Evolutionary conservation across 2,888 invertebrate species (phyloP).

Genomic region (Cataglyphis altisquamis): DNA sequence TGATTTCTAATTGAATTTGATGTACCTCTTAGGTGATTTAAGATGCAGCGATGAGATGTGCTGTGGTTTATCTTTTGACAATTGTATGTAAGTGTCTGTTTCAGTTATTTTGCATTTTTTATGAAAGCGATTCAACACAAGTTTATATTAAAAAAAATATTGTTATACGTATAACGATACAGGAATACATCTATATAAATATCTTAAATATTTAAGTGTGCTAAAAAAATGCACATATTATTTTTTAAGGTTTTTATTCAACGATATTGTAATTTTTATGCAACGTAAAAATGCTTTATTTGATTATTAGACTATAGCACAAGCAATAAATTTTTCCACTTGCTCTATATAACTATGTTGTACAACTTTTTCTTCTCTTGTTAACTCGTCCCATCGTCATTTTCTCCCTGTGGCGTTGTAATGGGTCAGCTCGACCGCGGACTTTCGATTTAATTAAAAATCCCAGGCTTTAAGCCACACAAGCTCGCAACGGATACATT

Average conservation of each 20-base stretch:
- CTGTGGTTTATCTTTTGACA: neutral
- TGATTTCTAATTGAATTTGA: slow-evolving; percentile 11
- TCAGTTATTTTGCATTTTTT: neutral
- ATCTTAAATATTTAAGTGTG: neutral
- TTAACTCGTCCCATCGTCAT: neutral
- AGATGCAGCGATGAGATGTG: neutral
- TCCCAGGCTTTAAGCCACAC: slow-evolving; percentile 58
- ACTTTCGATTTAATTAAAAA: slow-evolving; percentile 72
- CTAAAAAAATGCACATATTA: neutral
- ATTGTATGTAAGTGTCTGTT: neutral
- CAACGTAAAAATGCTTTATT: neutral
- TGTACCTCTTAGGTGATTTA: neutral
- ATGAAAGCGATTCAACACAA: neutral
- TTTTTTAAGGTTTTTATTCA: neutral
- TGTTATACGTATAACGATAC: neutral
- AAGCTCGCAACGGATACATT: slow-evolving; percentile 58
- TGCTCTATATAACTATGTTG: neutral
- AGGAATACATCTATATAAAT: neutral
- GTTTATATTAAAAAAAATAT: neutral
- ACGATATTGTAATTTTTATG: no score
- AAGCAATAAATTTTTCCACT: neutral
- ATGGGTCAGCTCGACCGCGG: slow-evolving; percentile 43
- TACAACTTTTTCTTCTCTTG: neutral
- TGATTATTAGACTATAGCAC: neutral
- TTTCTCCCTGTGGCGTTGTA: slow-evolving; percentile 47